Conservation (phyloP, 2,888 invertebrate species). For the Drosophila flavopinicola region DNA sequence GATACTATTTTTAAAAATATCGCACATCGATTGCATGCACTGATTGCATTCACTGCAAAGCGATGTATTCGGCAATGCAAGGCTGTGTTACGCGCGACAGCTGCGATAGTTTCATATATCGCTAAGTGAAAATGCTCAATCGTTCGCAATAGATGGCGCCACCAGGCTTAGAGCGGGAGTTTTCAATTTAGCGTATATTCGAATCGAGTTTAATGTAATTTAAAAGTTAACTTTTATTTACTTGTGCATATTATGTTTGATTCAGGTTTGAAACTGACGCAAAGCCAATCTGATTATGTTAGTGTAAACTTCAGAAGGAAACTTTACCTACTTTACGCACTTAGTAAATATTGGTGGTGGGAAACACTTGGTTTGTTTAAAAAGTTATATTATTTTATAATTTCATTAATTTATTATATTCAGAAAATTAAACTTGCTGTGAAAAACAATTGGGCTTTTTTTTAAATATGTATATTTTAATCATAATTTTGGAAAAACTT, state of each 20-base stretch:
- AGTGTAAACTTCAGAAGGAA: no score
- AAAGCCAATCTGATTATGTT: no score
- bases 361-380: background rate
- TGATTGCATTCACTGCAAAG: constrained; percentile 6
- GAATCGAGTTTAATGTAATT: background rate
- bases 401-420: no score
- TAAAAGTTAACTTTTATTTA: background rate
- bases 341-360: no score
- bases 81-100: background rate
- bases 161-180: accelerated
- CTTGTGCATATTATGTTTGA: no score
- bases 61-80: constrained; percentile 15
- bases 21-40: constrained; percentile 42
- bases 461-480: background rate
- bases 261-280: no score
- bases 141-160: constrained; percentile 3
- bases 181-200: background rate
- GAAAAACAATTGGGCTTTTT: no score
- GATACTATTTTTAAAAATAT: constrained; percentile 57
- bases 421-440: no score
- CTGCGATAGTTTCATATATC: background rate
- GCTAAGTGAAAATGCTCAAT: background rate
- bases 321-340: no score
- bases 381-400: background rate
- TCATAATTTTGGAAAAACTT: no score